phyloP scores from a whole-genome alignment of 2,113 vertebrate species.

The Pluvianellus socialis region DNA sequence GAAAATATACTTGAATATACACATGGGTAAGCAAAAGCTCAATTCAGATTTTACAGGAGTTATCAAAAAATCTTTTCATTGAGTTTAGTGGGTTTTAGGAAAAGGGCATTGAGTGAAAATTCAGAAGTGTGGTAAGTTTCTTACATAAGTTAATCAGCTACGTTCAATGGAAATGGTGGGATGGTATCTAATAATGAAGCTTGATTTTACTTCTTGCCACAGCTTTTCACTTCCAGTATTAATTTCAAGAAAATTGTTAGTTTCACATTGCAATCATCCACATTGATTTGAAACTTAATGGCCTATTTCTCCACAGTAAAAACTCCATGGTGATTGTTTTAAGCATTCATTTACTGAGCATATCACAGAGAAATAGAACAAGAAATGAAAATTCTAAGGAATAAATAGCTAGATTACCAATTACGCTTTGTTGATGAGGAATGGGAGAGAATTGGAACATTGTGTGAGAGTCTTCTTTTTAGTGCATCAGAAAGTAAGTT shows the following conservation, averaged over 20 bases:
- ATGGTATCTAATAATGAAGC: not conserved
- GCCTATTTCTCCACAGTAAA: not conserved
- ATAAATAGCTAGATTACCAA: not conserved
- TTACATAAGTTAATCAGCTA: not conserved
- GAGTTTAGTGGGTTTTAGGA: not conserved
- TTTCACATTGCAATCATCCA: constrained; percentile 5
- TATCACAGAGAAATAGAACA: not conserved
- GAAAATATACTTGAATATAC: not conserved
- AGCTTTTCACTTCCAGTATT: constrained; percentile 7
- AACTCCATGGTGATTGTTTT: not conserved
- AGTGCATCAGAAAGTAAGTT: not conserved
- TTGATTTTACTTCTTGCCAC: constrained; percentile 8
- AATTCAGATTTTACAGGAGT: not conserved
- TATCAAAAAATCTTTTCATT: not conserved
- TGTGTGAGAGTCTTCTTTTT: not conserved
- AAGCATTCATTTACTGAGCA: not conserved
- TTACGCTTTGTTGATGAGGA: not conserved
- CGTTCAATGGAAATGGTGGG: not conserved
- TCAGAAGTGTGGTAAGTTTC: not conserved
- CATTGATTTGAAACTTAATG: constrained; percentile 28
- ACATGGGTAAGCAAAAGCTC: not conserved
- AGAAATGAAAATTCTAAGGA: not conserved
- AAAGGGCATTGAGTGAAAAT: not conserved
- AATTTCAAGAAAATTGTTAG: constrained; percentile 41
- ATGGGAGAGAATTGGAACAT: not conserved